A percentile compares a stretch with the other conserved stretches of the same genome.
Evolutionary conservation across 2,888 invertebrate species (phyloP).

Genomic region (Metallyticus violacea): DNA sequence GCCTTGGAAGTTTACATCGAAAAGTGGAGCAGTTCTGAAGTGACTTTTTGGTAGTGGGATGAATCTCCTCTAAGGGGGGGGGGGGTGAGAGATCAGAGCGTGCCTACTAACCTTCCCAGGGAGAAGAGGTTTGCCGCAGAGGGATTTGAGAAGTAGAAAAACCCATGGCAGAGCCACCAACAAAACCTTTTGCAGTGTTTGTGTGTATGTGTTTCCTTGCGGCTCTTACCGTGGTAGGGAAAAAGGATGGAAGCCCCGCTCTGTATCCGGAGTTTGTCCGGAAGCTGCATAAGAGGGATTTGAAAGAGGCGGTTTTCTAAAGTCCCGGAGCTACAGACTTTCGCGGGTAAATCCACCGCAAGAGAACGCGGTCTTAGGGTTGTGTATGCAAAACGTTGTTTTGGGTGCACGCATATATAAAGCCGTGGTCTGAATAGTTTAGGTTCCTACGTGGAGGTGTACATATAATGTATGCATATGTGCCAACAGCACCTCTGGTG

Average conservation of each 20-base stretch:
- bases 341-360: neutral
- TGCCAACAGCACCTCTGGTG: neutral
- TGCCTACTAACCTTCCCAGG: neutral
- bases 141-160: conserved; percentile 1
- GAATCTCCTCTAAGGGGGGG: neutral
- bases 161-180: neutral
- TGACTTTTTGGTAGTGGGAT: neutral
- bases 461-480: neutral
- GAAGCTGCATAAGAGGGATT: neutral
- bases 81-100: neutral
- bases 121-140: neutral
- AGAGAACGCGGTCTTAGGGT: neutral
- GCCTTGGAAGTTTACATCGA: neutral
- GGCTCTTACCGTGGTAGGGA: neutral
- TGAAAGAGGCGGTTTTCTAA: neutral
- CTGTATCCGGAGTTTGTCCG: neutral
- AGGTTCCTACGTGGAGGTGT: no score
- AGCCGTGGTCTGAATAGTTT: neutral
- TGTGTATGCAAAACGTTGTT: neutral
- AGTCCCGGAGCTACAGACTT: neutral
- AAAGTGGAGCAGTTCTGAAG: neutral
- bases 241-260: neutral
- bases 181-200: neutral
- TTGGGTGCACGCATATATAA: neutral
- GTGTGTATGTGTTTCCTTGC: neutral